phyloP scores from a whole-genome alignment of 2,888 invertebrate species.

The Cerastoderma edule region DNA sequence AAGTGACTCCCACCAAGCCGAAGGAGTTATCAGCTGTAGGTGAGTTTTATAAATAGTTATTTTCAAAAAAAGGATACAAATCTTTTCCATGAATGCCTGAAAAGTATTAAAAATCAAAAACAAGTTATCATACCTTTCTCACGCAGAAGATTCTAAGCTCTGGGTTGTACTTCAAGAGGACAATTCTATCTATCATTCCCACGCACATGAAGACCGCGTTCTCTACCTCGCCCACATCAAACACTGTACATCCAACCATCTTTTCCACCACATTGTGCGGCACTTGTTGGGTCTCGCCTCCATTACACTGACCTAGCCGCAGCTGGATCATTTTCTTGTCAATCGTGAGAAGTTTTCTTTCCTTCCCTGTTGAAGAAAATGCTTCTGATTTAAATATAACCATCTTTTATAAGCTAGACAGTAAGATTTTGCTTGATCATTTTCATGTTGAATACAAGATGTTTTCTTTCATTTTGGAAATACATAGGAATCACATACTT shows the following conservation, averaged over 20 bases:
- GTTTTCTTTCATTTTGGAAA: too few relatives aligned
- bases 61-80: too few relatives aligned
- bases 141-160: conserved; percentile 83
- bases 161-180: conserved; percentile 86
- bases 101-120: too few relatives aligned
- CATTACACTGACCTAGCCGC: conserved; percentile 70
- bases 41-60: too few relatives aligned
- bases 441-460: too few relatives aligned
- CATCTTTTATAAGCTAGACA: too few relatives aligned
- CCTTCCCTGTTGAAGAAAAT: conserved; percentile 65
- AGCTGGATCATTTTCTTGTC: conserved; percentile 76
- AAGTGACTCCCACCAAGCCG: too few relatives aligned
- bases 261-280: conserved; percentile 80
- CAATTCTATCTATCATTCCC: conserved; percentile 81
- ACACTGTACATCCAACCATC: conserved; percentile 83
- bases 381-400: too few relatives aligned
- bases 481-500: too few relatives aligned
- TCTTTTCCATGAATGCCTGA: too few relatives aligned
- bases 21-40: too few relatives aligned
- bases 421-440: too few relatives aligned
- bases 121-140: conserved; percentile 80
- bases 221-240: conserved; percentile 75
- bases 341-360: conserved; percentile 73
- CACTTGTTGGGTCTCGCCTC: conserved; percentile 72
- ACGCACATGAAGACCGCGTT: conserved; percentile 81